Conservation (phyloP, 2,797 vertebrate genomes). For the Natrix natrix region DNA sequence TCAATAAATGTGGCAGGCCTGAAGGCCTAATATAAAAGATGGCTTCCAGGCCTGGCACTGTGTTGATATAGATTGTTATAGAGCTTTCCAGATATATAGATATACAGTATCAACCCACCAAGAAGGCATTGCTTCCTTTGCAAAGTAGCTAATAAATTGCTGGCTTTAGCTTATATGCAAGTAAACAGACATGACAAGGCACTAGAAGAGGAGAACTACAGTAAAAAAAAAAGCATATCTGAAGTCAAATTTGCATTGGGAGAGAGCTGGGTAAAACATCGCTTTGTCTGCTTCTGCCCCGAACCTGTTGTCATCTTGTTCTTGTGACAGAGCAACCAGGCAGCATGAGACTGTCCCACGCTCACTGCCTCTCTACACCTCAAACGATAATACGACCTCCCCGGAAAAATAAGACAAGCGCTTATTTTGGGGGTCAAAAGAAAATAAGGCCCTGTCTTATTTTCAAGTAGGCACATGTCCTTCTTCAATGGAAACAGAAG, state of each 20-base stretch:
- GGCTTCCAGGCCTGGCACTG: too few species aligned
- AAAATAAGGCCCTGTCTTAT: too few species aligned
- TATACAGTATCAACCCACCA: not conserved
- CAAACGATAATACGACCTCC: too few species aligned
- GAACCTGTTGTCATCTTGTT: not conserved
- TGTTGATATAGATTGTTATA: not conserved
- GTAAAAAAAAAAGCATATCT: not conserved
- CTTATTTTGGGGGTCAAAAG: too few species aligned
- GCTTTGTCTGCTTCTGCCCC: not conserved
- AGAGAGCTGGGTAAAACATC: not conserved
- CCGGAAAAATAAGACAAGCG: too few species aligned
- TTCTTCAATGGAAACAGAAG: not conserved
- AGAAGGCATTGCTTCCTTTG: not conserved
- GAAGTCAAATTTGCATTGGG: not conserved
- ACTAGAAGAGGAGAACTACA: not conserved
- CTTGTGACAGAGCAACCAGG: not conserved
- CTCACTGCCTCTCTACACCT: too few species aligned
- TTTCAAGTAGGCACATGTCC: not conserved
- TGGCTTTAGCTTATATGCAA: not conserved
- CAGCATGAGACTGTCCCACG: too few species aligned
- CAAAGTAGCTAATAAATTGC: not conserved
- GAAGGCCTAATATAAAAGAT: too few species aligned
- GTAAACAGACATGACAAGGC: not conserved
- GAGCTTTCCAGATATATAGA: not conserved
- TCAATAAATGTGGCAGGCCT: too few species aligned